Conservation (phyloP, 2,888 invertebrate species). For the Aphrophora alni region DNA sequence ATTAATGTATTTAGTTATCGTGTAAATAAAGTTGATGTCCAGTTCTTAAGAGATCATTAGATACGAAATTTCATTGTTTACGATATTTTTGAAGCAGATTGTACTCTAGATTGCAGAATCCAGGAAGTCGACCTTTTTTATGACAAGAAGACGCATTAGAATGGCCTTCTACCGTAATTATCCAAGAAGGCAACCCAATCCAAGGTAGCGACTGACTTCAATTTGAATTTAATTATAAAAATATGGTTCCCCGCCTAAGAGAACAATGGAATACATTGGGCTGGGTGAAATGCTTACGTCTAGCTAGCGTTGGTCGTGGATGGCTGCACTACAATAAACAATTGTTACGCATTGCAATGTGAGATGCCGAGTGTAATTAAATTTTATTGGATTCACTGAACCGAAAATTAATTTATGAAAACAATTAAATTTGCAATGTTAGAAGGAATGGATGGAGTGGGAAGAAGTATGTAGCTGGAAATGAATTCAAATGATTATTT, state of each 20-base stretch:
- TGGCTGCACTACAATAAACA: not conserved
- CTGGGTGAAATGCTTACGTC: not conserved
- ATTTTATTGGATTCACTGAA: not conserved
- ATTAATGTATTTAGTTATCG: no score
- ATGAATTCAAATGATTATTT: no score
- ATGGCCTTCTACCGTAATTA: not conserved
- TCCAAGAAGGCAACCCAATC: not conserved
- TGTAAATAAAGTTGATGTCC: no score
- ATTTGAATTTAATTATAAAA: conserved; percentile 33
- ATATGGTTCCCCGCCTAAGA: conserved; percentile 12
- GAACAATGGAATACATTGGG: not conserved
- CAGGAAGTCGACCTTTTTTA: not conserved
- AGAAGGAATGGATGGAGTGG: no score
- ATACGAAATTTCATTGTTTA: no score
- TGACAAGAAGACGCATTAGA: not conserved
- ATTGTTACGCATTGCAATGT: not conserved
- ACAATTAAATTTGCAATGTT: no score
- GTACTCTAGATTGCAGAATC: not conserved
- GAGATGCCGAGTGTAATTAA: not conserved
- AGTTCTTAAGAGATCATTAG: no score
- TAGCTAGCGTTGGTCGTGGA: not conserved
- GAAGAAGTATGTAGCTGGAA: no score
- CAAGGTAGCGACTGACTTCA: conserved; percentile 13
- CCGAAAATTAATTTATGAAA: not conserved
- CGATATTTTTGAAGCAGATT: no score